A percentile compares a stretch with the other conserved stretches of the same genome.
These are phyloP conservation scores for Daboia siamensis DNA, from an alignment of 2,113 vertebrate species.

Conservation along the genomic window DNA sequence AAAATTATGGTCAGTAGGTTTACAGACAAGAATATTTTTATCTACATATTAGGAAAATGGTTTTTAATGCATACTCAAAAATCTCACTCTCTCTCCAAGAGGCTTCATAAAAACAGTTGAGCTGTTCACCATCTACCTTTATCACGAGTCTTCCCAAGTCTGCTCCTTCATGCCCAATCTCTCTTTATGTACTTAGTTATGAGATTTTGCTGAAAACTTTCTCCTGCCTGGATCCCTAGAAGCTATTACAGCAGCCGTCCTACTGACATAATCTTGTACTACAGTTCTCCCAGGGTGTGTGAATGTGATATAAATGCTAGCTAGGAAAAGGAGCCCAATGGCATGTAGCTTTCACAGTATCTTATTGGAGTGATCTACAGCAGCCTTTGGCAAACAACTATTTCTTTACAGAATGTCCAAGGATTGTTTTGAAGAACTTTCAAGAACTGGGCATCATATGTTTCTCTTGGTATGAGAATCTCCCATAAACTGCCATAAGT, in stretches of 20 bases:
- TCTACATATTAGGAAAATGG: not conserved
- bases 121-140: not conserved
- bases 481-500: constrained; percentile 9
- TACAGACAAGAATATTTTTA: not conserved
- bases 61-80: not conserved
- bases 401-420: not conserved
- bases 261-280: not conserved
- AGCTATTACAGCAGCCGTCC: not conserved
- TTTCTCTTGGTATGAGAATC: not conserved
- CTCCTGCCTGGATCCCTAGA: not conserved
- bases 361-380: not conserved
- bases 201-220: not conserved
- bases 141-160: not conserved
- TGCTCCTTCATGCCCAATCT: not conserved
- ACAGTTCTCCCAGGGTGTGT: not conserved
- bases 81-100: not conserved
- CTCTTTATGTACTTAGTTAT: not conserved
- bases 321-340: not conserved
- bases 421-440: not conserved
- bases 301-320: not conserved
- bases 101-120: not conserved
- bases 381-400: not conserved
- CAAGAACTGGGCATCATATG: not conserved
- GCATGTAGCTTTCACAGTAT: not conserved
- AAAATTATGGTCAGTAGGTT: not conserved